phyloP scores from a whole-genome alignment of 2,113 vertebrate species.

The Notiomystis cincta region DNA sequence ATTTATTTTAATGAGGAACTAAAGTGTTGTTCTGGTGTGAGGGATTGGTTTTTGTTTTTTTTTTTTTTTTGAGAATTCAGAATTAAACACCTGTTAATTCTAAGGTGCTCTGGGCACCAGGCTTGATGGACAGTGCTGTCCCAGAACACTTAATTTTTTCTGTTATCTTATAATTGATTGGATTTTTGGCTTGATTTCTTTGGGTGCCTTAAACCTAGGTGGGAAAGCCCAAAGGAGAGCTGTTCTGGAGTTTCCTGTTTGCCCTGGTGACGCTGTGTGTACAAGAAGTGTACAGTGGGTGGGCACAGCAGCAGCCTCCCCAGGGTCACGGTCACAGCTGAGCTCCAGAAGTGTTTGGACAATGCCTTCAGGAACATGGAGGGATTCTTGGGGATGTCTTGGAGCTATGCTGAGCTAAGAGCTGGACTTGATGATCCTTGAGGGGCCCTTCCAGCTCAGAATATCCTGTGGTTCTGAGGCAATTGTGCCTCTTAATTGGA shows the following conservation, averaged over 20 bases:
- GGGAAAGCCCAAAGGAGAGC: background rate
- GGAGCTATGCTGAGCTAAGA: background rate
- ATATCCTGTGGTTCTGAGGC: background rate
- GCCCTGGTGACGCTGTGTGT: background rate
- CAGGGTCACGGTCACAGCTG: background rate
- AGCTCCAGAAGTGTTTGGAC: background rate
- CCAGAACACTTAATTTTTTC: background rate
- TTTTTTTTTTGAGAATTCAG: background rate
- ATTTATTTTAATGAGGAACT: background rate
- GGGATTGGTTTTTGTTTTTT: too few relatives aligned
- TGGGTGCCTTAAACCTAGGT: background rate
- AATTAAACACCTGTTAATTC: background rate
- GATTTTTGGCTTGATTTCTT: background rate
- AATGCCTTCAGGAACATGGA: background rate
- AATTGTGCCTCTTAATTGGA: background rate
- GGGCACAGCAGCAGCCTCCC: background rate
- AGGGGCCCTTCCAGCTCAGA: background rate
- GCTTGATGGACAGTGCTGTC: background rate
- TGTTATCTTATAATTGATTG: background rate
- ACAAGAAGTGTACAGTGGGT: fast-evolving
- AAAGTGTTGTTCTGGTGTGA: background rate
- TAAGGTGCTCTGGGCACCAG: background rate
- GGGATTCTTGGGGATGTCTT: background rate
- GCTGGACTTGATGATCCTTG: background rate
- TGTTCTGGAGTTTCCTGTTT: background rate